Evolutionary conservation across 1,140 invertebrate species (phyloP), one percentile per base, ranked within the genome.

Genomic region (Pseudomyrmex pallidus): DNA sequence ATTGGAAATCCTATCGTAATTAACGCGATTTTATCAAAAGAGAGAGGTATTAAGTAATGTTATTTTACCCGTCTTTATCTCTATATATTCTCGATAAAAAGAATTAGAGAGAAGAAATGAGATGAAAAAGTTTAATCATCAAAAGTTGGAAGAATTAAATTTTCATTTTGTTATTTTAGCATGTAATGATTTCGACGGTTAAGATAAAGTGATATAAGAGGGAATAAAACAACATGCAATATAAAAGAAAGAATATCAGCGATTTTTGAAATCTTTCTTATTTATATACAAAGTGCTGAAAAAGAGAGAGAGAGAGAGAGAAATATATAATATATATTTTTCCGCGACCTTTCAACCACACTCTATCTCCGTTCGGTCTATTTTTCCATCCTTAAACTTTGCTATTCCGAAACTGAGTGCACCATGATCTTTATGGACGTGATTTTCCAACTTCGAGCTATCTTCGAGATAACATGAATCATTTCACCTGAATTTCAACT

Each of bases 341-440:
- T 15, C 25, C n/a, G 8, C 22, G 74, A 74, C 15, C 48, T 77
- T 77, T 77, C 62, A 52, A 2, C 25, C 3, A 66, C 48, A 66
- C 48, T 64, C 22, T 52, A 76, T 54, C 74, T 77, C 48, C 3
- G 20, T 4, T 63, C 44, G 64, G 25, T 77, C 48, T 77, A 52
- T 66, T 77, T 76, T 77, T 67, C 61, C 48, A 77, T 66, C 48
- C 12, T 77, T 56, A 66, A 77, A 77, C 62, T 77, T 66, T 66
- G 48, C 48, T 77, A 66, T 77, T 66, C 22, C 13, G 62, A 66
- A 77, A 64, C n/a, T 44, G 73, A 1, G 15, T 17, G 46, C 46
- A 22, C 61, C 15, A 67, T 66, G 17, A 77, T 67, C n/a, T 77
- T 48, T 35, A 63, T 25, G 15, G 9, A 17, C 17, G 62, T 77